Conservation (phyloP, 1,140 invertebrate genomes). For the Pogonognathellus flavescens region DNA sequence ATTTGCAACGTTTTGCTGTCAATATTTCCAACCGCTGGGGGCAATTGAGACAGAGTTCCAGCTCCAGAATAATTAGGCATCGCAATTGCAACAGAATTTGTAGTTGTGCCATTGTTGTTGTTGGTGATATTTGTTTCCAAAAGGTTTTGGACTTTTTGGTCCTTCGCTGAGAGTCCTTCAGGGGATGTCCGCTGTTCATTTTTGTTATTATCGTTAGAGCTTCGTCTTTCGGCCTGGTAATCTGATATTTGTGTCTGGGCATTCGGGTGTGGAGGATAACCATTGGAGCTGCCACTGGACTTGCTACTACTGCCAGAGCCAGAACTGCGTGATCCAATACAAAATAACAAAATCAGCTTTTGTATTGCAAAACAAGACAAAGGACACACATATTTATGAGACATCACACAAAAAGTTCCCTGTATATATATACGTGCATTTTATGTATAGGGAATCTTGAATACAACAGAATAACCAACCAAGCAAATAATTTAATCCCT, state of each 20-base stretch:
- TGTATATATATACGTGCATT: too few relatives aligned
- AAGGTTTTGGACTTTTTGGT: not conserved
- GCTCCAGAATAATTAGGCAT: not conserved
- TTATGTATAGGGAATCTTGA: too few relatives aligned
- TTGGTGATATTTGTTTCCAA: not conserved
- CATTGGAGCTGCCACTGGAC: constrained; percentile 80
- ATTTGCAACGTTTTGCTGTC: constrained; percentile 66
- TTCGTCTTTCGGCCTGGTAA: not conserved
- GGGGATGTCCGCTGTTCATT: not conserved
- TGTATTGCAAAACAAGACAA: too few relatives aligned
- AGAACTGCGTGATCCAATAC: constrained; percentile 72
- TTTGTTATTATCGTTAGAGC: not conserved
- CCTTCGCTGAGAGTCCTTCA: too few relatives aligned
- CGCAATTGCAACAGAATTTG: not conserved
- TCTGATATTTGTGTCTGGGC: constrained; percentile 63
- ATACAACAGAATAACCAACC: constrained; percentile 4
- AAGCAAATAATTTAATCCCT: too few relatives aligned
- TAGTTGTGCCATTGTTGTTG: not conserved
- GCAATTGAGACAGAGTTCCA: not conserved
- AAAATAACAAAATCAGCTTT: too few relatives aligned
- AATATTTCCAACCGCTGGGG: not conserved
- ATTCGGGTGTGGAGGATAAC: constrained; percentile 78
- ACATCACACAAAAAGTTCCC: too few relatives aligned
- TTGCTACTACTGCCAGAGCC: constrained; percentile 84
- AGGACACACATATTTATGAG: too few relatives aligned